Base-by-base conservation (phyloP, 2,113 vertebrate genomes). In the Myiagra hebetior region DNA sequence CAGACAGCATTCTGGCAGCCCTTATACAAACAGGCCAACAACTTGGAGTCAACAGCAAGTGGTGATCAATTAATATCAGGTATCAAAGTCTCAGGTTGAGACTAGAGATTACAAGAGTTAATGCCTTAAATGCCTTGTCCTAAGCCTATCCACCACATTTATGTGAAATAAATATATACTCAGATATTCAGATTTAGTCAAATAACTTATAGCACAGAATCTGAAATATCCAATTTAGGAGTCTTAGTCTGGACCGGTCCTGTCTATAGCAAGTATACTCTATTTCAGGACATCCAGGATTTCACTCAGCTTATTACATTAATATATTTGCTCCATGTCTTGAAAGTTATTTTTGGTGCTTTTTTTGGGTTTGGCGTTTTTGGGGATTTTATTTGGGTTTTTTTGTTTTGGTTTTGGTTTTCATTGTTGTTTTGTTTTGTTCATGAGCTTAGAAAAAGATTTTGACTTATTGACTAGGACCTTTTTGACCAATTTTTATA, bases 1-100 rank as follows among this genome's bases (percentile, higher is more conserved):
- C 27, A 55, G 41, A 27, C 17, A 55, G 3, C 0, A 0, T 41
- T 79, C n/a, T 46, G 18, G 24, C 20, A 63, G 21, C 19, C 8
- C 57, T 60, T 44, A 47, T 42, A 44, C 24, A 42, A 67, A 35
- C 10, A 31, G 42, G n/a, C 28, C 52, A 49, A 37, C 1, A 15
- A n/a, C 41, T 68, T 69, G 37, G 47, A 55, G 28, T n/a, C 33
- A 68, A n/a, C 22, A 59, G 28, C 0, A 0, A 65, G n/a, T 20
- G 30, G 11, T 24, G 10, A 44, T 76, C 24, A 24, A 30, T 31
- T 84, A 49, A 37, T 5, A 63, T 15, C 16, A 35, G 24, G 10
- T 41, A 47, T 28, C 39, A 59, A 59, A 55, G 21, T 30, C 30
- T 50, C 56, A 64, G 27, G 15, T 1, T 74, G 55, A 87, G 60